Percentiles rank a stretch among this genome's conserved stretches.
These are phyloP conservation scores for Drosophila persimilis DNA, from an alignment of 1,140 invertebrate species.

Conservation along the genomic window DNA sequence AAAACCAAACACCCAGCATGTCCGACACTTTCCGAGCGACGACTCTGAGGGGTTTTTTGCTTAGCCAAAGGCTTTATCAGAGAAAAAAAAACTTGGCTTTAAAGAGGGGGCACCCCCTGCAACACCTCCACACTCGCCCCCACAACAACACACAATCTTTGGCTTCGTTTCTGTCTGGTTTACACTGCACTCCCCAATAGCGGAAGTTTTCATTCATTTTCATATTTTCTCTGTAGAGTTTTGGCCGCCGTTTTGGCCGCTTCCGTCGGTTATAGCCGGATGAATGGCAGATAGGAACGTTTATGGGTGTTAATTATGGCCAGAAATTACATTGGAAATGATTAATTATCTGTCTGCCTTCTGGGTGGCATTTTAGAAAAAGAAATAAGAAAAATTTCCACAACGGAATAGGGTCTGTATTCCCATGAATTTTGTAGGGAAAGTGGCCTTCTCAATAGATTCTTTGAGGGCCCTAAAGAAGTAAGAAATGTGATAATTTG, in stretches of 20 bases:
- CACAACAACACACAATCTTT: slow-evolving; percentile 11
- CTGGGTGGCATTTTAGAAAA: no score
- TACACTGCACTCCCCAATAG: slow-evolving; percentile 40
- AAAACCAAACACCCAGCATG: slow-evolving; percentile 57
- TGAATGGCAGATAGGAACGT: slow-evolving; percentile 19
- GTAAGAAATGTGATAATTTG: no score
- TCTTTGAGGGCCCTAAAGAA: no score
- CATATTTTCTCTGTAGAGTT: slow-evolving; percentile 37
- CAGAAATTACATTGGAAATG: slow-evolving; percentile 14
- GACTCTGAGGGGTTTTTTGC: slow-evolving; percentile 36
- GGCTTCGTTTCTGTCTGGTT: slow-evolving; percentile 1
- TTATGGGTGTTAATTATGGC: slow-evolving; percentile 29
- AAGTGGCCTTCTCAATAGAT: no score
- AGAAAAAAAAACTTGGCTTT: no score
- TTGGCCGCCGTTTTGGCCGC: slow-evolving; percentile 29
- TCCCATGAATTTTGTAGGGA: no score
- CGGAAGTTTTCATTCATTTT: slow-evolving; percentile 76
- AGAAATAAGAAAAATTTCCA: no score
- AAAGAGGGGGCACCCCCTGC: slow-evolving; percentile 7
- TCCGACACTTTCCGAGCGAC: slow-evolving; percentile 67
- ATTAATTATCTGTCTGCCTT: slow-evolving; percentile 12
- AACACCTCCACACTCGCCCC: slow-evolving; percentile 21
- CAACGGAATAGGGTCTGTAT: no score
- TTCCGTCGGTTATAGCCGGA: slow-evolving; percentile 43
- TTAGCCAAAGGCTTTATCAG: slow-evolving; percentile 60